These are phyloP conservation scores for Rattus rattus DNA, from an alignment of 2,113 vertebrate species.

Conservation along the genomic window DNA sequence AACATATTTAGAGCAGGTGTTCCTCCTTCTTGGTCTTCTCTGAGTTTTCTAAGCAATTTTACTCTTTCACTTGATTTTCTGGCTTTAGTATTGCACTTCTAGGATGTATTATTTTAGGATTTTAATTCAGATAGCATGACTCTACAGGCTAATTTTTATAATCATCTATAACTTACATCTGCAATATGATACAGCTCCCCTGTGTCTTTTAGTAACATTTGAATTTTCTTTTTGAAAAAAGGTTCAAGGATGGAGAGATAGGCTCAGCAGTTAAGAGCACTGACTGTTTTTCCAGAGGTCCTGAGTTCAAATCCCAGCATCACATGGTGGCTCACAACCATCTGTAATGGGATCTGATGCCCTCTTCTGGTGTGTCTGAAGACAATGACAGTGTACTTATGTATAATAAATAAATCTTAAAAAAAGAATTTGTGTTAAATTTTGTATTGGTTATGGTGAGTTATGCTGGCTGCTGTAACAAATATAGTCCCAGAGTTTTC, in stretches of 20 bases:
- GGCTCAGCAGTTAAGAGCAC: no score
- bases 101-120: background rate
- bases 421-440: background rate
- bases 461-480: background rate
- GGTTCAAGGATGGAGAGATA: no score
- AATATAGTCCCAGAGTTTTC: background rate
- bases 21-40: background rate
- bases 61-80: background rate
- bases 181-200: background rate
- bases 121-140: background rate
- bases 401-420: no score
- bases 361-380: no score
- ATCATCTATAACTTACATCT: background rate
- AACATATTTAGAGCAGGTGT: background rate
- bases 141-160: background rate
- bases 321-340: no score
- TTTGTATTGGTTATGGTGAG: background rate
- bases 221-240: background rate
- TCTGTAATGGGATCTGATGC: no score
- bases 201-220: background rate
- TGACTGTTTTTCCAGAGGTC: no score
- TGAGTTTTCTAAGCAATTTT: background rate
- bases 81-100: background rate
- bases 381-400: no score
- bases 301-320: no score